Evolutionary conservation across 2,888 invertebrate genomes (phyloP).

Genomic region (Acleris laterana): DNA sequence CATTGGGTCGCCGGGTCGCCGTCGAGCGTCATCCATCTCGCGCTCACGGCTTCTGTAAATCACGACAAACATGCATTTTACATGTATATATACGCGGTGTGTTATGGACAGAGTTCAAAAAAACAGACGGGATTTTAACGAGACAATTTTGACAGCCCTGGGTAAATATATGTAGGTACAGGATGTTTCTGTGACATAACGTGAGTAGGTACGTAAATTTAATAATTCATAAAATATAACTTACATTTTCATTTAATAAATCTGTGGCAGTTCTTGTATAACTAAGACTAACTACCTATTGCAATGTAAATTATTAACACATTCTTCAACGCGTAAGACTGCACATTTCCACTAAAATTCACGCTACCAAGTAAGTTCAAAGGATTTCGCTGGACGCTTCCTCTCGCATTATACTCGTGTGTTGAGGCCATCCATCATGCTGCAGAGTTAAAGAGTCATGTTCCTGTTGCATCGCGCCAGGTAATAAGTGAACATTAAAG

Average conservation of each 20-base stretch:
- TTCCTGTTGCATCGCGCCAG: neutral
- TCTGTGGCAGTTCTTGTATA: no score
- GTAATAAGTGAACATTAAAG: conserved; percentile 1
- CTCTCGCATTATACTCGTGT: conserved; percentile 15
- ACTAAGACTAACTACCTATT: neutral
- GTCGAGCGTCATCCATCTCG: conserved; percentile 48
- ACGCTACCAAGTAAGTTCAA: conserved; percentile 16
- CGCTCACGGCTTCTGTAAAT: conserved; percentile 57
- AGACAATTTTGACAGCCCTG: conserved; percentile 19
- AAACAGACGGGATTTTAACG: conserved; percentile 2
- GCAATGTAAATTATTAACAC: neutral
- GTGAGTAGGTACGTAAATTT: no score
- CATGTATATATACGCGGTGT: conserved; percentile 12
- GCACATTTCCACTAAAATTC: conserved; percentile 11
- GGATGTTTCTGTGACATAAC: no score
- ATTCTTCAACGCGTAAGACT: neutral
- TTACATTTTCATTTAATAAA: no score
- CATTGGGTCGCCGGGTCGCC: conserved; percentile 55
- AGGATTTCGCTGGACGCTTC: conserved; percentile 19
- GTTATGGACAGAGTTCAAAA: conserved; percentile 27
- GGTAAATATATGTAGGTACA: neutral
- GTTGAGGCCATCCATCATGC: conserved; percentile 17
- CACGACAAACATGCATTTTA: conserved; percentile 46
- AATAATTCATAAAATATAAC: no score
- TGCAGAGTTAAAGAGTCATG: neutral